phyloP scores from a whole-genome alignment of 1,140 invertebrate genomes.

The Paraescarpia echinospica region DNA sequence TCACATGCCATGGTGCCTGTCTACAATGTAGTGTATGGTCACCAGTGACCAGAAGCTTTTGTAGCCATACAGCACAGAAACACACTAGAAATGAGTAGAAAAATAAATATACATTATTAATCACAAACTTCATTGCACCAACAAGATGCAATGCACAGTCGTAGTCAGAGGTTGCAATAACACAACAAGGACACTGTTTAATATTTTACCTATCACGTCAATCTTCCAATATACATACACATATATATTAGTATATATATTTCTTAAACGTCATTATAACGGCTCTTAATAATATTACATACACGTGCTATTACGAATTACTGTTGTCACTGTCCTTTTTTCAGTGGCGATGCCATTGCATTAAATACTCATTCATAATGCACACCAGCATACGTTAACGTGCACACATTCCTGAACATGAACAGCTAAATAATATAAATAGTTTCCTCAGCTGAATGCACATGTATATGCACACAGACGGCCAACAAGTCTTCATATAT shows the following conservation, averaged over 20 bases:
- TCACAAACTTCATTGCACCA: conserved; percentile 5
- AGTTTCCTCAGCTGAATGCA: neutral
- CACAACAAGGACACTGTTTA: neutral
- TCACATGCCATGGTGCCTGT: neutral
- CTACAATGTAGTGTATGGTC: neutral
- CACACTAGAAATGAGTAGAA: conserved; percentile 1
- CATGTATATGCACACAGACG: neutral
- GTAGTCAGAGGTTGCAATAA: neutral
- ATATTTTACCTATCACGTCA: neutral
- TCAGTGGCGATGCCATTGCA: neutral
- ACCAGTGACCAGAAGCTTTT: neutral
- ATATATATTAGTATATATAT: conserved; percentile 3
- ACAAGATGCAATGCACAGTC: neutral
- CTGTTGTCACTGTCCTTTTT: neutral
- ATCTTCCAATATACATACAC: neutral
- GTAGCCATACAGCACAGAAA: neutral
- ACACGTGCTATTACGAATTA: neutral
- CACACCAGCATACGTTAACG: neutral
- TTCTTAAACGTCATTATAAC: neutral
- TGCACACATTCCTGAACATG: neutral
- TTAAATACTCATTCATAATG: neutral
- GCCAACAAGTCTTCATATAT: conserved; percentile 5
- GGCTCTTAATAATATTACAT: conserved; percentile 1
- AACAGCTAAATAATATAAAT: neutral
- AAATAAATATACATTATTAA: conserved; percentile 7